phyloP scores from a whole-genome alignment of 2,888 invertebrate genomes.

The Stenchaetothrips biformis region DNA sequence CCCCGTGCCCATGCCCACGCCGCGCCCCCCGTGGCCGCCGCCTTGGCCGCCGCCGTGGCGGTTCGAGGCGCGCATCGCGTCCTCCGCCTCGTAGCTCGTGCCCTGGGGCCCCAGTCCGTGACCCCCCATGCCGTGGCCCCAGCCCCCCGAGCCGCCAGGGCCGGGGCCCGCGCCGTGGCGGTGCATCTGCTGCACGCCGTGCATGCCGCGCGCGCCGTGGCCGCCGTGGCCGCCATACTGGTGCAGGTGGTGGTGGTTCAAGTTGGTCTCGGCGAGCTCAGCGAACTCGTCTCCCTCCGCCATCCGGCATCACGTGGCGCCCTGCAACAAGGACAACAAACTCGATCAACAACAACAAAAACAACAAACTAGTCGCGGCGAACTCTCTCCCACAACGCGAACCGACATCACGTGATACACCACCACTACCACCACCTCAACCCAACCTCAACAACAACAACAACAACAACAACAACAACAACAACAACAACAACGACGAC shows the following conservation, averaged over 20 bases:
- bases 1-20: conserved; percentile 41
- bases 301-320: conserved; percentile 40
- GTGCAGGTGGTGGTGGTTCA: conserved; percentile 34
- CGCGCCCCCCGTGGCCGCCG: conserved; percentile 46
- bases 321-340: conserved; percentile 38
- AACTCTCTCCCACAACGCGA: no score
- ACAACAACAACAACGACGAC: no score
- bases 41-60: conserved; percentile 44
- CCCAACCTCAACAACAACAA: neutral
- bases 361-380: neutral
- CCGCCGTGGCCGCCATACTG: conserved; percentile 40
- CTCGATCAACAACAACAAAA: neutral
- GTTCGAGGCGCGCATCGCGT: conserved; percentile 49
- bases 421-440: no score
- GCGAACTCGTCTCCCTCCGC: conserved; percentile 46
- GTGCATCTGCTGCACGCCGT: conserved; percentile 39
- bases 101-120: conserved; percentile 37
- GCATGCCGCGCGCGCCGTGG: conserved; percentile 37
- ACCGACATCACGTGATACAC: no score
- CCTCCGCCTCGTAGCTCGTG: conserved; percentile 43
- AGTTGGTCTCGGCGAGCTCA: conserved; percentile 46
- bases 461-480: no score
- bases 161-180: conserved; percentile 40
- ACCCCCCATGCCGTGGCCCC: conserved; percentile 37
- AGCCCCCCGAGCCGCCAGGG: conserved; percentile 36